Evolutionary conservation across 2,113 vertebrate genomes (phyloP).

Genomic region (Elgaria multicarinata): DNA sequence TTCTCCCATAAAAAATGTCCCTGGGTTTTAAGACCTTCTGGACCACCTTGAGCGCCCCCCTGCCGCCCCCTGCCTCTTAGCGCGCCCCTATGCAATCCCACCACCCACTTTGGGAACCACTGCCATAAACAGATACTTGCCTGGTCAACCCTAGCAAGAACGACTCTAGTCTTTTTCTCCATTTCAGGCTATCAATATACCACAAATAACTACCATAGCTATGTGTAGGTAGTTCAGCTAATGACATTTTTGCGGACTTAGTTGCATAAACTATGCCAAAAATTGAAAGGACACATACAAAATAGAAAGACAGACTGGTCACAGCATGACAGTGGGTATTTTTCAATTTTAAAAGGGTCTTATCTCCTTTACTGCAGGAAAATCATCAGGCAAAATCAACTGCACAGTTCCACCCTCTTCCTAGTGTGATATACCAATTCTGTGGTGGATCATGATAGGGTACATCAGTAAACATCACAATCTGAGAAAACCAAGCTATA

Average conservation of each 20-base stretch:
- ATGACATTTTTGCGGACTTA: background rate
- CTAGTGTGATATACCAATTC: background rate
- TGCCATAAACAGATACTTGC: background rate
- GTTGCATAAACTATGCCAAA: background rate
- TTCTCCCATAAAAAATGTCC: too few relatives aligned
- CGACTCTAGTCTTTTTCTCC: too few relatives aligned
- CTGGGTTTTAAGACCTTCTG: too few relatives aligned
- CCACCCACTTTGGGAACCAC: too few relatives aligned
- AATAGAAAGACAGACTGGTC: background rate
- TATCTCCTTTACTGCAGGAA: background rate
- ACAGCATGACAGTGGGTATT: background rate
- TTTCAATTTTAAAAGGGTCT: background rate
- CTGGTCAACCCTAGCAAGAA: background rate
- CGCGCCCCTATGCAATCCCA: too few relatives aligned
- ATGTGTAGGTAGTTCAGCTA: background rate
- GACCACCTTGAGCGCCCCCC: too few relatives aligned
- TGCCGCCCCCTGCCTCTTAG: too few relatives aligned
- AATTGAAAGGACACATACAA: background rate
- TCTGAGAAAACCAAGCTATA: accelerated
- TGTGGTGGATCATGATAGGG: background rate
- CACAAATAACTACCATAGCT: background rate
- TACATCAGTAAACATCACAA: background rate
- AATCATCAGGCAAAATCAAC: background rate
- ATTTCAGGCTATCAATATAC: background rate
- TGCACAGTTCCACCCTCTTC: background rate